Conservation (phyloP, 2,888 invertebrate genomes). For the Acrobasis consociella region DNA sequence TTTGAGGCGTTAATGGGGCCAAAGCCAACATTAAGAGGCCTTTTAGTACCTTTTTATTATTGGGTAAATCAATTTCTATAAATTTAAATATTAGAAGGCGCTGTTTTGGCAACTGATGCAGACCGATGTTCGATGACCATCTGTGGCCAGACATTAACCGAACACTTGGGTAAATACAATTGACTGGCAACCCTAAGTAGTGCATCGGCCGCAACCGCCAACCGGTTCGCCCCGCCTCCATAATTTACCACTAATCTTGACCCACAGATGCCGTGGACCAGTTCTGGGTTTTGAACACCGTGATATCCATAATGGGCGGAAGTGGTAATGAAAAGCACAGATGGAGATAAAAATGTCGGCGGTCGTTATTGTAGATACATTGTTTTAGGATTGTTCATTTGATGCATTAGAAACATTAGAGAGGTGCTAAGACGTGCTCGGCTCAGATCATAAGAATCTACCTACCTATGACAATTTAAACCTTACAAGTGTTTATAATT, state of each 20-base stretch:
- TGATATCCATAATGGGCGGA: constrained; percentile 54
- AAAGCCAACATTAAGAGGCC: no score
- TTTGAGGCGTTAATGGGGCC: no score
- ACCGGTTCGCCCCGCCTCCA: constrained; percentile 61
- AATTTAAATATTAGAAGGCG: no score
- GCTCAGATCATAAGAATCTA: neutral
- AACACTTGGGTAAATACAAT: neutral
- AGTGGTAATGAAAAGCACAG: constrained; percentile 37
- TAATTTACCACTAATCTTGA: constrained; percentile 77
- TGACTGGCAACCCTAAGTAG: constrained; percentile 28
- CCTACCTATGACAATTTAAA: no score
- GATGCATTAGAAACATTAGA: neutral
- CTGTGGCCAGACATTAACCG: neutral
- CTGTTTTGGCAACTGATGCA: no score
- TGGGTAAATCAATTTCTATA: no score
- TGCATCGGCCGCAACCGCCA: constrained; percentile 67
- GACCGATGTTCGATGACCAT: no score
- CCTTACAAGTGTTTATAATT: no score
- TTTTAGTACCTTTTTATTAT: no score
- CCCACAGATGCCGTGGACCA: constrained; percentile 69
- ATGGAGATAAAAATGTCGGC: neutral
- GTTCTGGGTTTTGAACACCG: constrained; percentile 51
- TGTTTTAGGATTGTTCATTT: neutral
- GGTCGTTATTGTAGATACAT: neutral
- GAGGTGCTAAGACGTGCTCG: neutral